These are phyloP conservation scores for Lanius ludovicianus DNA, from an alignment of 2,113 vertebrate species.

Conservation along the genomic window DNA sequence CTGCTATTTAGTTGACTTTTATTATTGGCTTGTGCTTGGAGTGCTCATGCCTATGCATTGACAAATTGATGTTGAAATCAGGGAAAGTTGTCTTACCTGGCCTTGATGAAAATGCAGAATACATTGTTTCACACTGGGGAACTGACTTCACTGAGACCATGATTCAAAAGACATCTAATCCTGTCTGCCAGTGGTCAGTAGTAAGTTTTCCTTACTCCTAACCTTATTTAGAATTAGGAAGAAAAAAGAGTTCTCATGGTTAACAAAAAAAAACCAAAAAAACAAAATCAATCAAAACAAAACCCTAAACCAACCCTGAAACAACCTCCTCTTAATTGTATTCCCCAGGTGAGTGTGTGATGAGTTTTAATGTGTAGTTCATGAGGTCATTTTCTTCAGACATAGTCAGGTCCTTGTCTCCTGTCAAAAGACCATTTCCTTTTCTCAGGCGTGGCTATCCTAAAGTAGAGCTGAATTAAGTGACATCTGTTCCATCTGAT, in stretches of 20 bases:
- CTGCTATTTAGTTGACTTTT: not conserved
- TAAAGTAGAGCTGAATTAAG: not conserved
- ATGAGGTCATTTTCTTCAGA: not conserved
- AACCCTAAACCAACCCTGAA: not conserved
- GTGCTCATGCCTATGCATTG: not conserved
- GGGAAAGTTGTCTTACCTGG: not conserved
- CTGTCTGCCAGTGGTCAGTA: not conserved
- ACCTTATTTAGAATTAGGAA: not conserved
- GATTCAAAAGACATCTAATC: not conserved
- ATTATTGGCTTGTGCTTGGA: not conserved
- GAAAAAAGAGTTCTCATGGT: not conserved
- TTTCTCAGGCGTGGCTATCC: not conserved
- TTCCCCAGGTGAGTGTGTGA: not conserved
- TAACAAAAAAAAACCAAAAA: not conserved
- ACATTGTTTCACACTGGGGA: not conserved
- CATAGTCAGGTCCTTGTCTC: not conserved
- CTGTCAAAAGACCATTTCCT: not conserved
- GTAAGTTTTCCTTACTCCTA: not conserved
- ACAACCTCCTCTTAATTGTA: not conserved
- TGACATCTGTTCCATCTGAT: not conserved
- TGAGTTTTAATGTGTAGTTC: not conserved
- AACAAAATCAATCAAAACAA: not conserved
- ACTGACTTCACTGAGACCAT: not conserved
- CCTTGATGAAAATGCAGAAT: not conserved
- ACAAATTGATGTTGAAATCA: not conserved